phyloP scores from a whole-genome alignment of 2,888 invertebrate species.

The Hololepta plana region DNA sequence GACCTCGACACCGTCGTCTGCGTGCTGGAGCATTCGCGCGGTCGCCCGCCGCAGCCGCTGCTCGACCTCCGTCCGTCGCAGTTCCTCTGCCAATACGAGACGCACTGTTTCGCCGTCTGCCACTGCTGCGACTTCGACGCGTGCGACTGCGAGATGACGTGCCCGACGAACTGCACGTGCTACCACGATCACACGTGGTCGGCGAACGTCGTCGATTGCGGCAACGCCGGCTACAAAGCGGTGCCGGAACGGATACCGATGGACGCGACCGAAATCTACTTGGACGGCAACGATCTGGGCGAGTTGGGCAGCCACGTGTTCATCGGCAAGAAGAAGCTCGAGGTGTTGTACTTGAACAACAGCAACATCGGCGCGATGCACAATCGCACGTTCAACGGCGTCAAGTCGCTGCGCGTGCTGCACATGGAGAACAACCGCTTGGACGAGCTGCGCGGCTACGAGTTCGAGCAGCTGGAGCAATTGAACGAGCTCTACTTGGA shows the following conservation, averaged over 20 bases:
- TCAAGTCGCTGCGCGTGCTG: constrained; percentile 50
- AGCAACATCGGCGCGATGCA: constrained; percentile 58
- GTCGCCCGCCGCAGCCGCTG: constrained; percentile 42
- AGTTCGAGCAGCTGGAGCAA: constrained; percentile 58
- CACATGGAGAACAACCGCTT: constrained; percentile 63
- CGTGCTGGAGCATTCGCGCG: constrained; percentile 47
- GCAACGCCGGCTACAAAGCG: constrained; percentile 50
- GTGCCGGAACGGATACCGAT: constrained; percentile 70
- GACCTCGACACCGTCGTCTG: constrained; percentile 66
- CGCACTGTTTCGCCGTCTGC: constrained; percentile 70
- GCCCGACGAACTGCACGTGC: constrained; percentile 71
- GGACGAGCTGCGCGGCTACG: constrained; percentile 52
- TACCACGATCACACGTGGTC: constrained; percentile 77
- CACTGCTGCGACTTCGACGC: constrained; percentile 83
- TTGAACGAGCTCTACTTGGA: constrained; percentile 59
- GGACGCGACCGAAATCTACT: constrained; percentile 76
- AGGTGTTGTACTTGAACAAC: constrained; percentile 60
- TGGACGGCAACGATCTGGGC: constrained; percentile 65
- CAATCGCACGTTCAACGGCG: constrained; percentile 70
- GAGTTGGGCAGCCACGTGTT: constrained; percentile 71
- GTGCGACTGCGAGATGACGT: constrained; percentile 84
- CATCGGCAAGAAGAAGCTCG: constrained; percentile 67
- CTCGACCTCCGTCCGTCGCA: constrained; percentile 53
- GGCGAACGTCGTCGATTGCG: constrained; percentile 72
- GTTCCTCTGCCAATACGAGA: constrained; percentile 65